Conservation (phyloP, 1,140 invertebrate genomes). For the Drosophila yakuba region DNA sequence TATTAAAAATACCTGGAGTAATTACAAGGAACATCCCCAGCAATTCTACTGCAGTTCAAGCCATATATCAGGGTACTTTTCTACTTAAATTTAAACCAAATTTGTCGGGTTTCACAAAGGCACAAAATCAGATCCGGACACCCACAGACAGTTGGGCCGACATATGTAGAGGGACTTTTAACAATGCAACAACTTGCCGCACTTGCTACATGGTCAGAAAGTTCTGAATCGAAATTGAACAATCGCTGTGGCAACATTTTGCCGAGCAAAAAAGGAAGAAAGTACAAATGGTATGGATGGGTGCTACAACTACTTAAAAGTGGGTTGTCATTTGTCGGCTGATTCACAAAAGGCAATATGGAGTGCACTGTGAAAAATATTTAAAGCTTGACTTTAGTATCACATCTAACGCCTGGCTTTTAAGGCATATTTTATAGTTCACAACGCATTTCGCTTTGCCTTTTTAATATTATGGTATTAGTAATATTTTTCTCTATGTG, state of each 20-base stretch:
- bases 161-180: conserved; percentile 57
- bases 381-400: not conserved
- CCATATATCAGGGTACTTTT: not conserved
- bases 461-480: not conserved
- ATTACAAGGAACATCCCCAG: too few species aligned
- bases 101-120: conserved; percentile 8
- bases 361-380: conserved; percentile 4
- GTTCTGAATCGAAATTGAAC: conserved; percentile 76
- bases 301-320: conserved; percentile 24
- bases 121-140: not conserved
- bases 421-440: not conserved
- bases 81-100: conserved; percentile 12
- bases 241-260: conserved; percentile 38
- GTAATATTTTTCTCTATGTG: conserved; percentile 26
- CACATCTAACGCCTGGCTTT: too few species aligned
- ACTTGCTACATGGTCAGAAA: conserved; percentile 69
- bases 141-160: conserved; percentile 28
- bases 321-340: conserved; percentile 32
- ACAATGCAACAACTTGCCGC: conserved; percentile 75
- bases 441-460: too few species aligned
- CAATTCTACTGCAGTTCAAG: too few species aligned
- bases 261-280: conserved; percentile 1
- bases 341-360: conserved; percentile 1
- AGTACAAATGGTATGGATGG: conserved; percentile 1
- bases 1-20: too few species aligned